Evolutionary conservation across 2,797 vertebrate genomes (phyloP).

Genomic region (Amphiprion clarkii): DNA sequence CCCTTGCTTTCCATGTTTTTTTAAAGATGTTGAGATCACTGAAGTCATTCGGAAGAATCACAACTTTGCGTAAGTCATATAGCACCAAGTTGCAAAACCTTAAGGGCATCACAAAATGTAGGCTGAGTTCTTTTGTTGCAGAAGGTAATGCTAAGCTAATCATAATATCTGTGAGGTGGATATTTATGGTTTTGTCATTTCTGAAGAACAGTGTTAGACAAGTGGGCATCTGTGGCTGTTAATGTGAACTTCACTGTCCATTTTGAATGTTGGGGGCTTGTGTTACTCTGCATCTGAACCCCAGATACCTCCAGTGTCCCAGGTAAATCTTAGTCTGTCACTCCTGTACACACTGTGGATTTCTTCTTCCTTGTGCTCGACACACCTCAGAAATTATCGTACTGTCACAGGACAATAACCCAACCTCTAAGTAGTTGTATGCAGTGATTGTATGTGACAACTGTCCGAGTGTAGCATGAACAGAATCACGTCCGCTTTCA

Average conservation of each 20-base stretch:
- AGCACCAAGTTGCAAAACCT: conserved; percentile 15
- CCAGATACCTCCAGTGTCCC: neutral
- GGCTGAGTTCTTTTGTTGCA: conserved; percentile 31
- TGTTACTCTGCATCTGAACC: conserved; percentile 20
- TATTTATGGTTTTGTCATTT: conserved; percentile 16
- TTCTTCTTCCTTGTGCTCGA: too few relatives aligned
- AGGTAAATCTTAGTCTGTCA: neutral
- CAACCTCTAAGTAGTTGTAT: too few relatives aligned
- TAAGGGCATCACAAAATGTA: neutral
- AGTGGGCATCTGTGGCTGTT: neutral
- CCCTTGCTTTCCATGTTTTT: neutral
- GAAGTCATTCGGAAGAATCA: neutral
- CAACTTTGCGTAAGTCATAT: too few relatives aligned
- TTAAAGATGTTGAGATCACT: neutral
- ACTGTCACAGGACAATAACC: too few relatives aligned
- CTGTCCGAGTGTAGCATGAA: too few relatives aligned
- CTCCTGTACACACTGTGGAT: too few relatives aligned
- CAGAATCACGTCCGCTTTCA: too few relatives aligned
- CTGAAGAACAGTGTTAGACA: conserved; percentile 23
- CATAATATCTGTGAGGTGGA: conserved; percentile 11
- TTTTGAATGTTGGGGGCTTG: conserved; percentile 4
- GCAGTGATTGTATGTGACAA: too few relatives aligned
- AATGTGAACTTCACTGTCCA: conserved; percentile 7
- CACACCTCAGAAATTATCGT: too few relatives aligned
- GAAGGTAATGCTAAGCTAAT: conserved; percentile 27